These are phyloP conservation scores for Philopedon plagiatum DNA, from an alignment of 2,888 invertebrate genomes.

Conservation along the genomic window DNA sequence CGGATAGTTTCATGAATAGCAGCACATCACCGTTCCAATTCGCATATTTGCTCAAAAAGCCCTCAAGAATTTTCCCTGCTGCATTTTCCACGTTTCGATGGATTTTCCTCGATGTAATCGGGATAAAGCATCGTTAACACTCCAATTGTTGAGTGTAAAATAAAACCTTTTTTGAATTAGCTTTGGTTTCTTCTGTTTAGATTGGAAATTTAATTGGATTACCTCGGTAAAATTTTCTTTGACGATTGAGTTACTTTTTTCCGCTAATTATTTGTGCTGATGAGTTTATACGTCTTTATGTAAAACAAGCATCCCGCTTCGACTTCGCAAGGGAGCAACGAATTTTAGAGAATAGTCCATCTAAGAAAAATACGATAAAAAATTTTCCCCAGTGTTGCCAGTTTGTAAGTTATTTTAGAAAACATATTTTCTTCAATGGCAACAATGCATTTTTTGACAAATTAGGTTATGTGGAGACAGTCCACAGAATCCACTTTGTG, in stretches of 20 bases:
- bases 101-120: conserved; percentile 17
- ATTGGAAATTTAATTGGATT: background rate
- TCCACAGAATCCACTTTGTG: too few relatives aligned
- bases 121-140: conserved; percentile 11
- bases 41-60: conserved; percentile 5
- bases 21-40: conserved; percentile 6
- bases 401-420: too few relatives aligned
- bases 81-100: conserved; percentile 3
- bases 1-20: conserved; percentile 14
- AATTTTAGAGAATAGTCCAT: too few relatives aligned
- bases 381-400: too few relatives aligned
- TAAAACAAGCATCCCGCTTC: too few relatives aligned
- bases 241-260: background rate
- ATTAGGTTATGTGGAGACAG: too few relatives aligned
- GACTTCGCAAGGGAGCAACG: too few relatives aligned
- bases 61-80: conserved; percentile 7
- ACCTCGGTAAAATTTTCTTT: conserved; percentile 2
- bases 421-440: too few relatives aligned
- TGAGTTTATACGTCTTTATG: too few relatives aligned
- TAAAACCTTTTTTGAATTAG: conserved; percentile 14
- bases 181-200: background rate
- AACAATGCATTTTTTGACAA: too few relatives aligned
- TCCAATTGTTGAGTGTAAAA: conserved; percentile 13
- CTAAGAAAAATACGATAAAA: too few relatives aligned
- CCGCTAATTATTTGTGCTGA: too few relatives aligned